phyloP scores from a whole-genome alignment of 2,113 vertebrate species.

The Hippocampus barbouri region DNA sequence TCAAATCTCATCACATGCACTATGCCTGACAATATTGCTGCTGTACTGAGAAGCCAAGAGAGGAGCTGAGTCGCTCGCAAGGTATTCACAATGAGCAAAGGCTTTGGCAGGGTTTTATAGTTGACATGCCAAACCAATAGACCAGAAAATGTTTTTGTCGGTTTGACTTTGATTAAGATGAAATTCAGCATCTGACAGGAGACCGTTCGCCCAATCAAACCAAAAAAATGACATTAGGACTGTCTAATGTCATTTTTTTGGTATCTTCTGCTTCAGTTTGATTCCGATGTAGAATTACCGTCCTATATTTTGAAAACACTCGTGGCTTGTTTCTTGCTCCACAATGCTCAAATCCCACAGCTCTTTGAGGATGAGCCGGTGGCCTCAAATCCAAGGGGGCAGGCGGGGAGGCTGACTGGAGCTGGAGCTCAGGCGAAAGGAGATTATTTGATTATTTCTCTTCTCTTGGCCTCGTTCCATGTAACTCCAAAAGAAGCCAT shows the following conservation, averaged over 20 bases:
- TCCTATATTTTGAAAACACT: not conserved
- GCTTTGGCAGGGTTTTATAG: too few relatives aligned
- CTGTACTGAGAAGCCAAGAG: too few relatives aligned
- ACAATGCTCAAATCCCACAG: not conserved
- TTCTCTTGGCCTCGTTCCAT: slow-evolving; percentile 40
- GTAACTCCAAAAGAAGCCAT: slow-evolving; percentile 23
- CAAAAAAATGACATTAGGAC: too few relatives aligned
- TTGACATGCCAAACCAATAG: too few relatives aligned
- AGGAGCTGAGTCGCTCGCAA: too few relatives aligned
- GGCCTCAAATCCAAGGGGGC: slow-evolving; percentile 27
- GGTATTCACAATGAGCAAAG: too few relatives aligned
- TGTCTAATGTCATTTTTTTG: not conserved
- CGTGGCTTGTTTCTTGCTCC: not conserved
- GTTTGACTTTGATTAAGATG: too few relatives aligned
- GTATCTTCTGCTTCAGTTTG: not conserved
- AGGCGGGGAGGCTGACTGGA: slow-evolving; percentile 36
- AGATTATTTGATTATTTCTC: slow-evolving; percentile 56
- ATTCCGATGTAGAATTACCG: not conserved
- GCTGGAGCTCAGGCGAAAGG: slow-evolving; percentile 35
- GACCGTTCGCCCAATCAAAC: too few relatives aligned
- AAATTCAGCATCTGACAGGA: too few relatives aligned
- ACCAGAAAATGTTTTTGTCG: too few relatives aligned
- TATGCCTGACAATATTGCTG: too few relatives aligned
- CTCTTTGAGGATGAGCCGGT: slow-evolving; percentile 32
- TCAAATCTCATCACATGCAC: too few relatives aligned